Base-by-base conservation (phyloP, 2,888 invertebrate species). In the Phlogophora meticulosa region DNA sequence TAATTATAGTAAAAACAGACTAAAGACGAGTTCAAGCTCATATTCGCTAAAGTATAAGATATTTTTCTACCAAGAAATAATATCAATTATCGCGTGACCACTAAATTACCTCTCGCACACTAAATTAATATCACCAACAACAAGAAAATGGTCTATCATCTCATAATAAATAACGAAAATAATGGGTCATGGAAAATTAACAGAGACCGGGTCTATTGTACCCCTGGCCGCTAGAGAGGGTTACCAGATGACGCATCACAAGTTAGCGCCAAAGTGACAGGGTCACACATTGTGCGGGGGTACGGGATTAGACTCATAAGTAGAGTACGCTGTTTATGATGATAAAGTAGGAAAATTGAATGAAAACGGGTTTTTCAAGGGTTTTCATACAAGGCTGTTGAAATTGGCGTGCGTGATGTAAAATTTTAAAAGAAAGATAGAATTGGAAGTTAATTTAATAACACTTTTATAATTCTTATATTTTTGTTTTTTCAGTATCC, bases 161-260 rank as follows among this genome's bases (percentile, higher is more conserved):
- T 66, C 53, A 38, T 62, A 28, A 67, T 56, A 59, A 78, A 55
- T 59, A 45, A 59, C 34, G 24, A 76, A 58, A 68, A 66, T 65
- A 72, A 70, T 72, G 60, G 49, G 45, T 67, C 42, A 69, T 73
- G 72, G 57, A 70, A 79, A 74, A 80, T 78, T 82, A 76, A 71
- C 57, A 58, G 55, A 46, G 51, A 28, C 49, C 15, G 52, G 67
- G 68, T 69, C 56, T 56, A 74, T 82, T 78, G 68, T 81, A 72
- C 76, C 73, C 28, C 28, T 46, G 57, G 57, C 72, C 74, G 46
- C 67, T 32, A 59, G 64, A 64, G 68, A 74, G 76, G 74, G 82
- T 82, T 73, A 60, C 66, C 78, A 87, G 81, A 85, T 87, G 86
- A 83, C 87, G 79, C 83, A 72, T 81, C 69, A 79, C 76, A 85